These are phyloP conservation scores for Sorex maritimensis DNA, from an alignment of 2,797 vertebrate genomes.

Conservation along the genomic window DNA sequence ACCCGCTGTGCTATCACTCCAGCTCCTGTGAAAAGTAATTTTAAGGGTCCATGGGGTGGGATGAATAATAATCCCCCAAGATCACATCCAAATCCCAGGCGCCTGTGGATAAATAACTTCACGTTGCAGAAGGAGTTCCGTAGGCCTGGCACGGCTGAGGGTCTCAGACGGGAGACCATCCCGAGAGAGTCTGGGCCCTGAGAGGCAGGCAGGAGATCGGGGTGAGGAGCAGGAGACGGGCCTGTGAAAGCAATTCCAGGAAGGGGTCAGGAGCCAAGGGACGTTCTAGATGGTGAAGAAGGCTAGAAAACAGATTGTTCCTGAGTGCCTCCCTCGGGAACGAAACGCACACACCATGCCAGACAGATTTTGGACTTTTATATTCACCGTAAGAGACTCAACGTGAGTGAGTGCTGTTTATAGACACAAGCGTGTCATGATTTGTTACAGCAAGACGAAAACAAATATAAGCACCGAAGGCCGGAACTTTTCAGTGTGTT, in stretches of 20 bases:
- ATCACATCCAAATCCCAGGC: too few relatives aligned
- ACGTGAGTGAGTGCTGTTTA: not conserved
- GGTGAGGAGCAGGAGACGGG: too few relatives aligned
- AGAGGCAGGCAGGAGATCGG: not conserved
- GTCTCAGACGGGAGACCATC: not conserved
- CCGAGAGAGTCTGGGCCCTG: not conserved
- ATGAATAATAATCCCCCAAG: not conserved
- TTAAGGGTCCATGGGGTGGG: too few relatives aligned
- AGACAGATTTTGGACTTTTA: not conserved
- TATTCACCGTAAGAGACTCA: not conserved
- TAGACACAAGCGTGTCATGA: not conserved
- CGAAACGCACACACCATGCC: not conserved
- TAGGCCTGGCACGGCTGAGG: not conserved
- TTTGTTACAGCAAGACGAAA: not conserved
- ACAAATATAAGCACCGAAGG: not conserved
- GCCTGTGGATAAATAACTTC: too few relatives aligned
- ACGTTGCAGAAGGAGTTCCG: not conserved
- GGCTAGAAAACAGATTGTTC: not conserved
- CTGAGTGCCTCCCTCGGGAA: not conserved
- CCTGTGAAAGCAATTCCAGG: not conserved
- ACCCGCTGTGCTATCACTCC: too few relatives aligned
- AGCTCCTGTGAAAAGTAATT: too few relatives aligned
- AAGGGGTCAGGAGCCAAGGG: not conserved
- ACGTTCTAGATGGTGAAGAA: constrained; percentile 3
- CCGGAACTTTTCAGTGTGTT: not conserved